Evolutionary conservation across 2,797 vertebrate genomes (phyloP), one percentile per base, ranked within the genome.

Genomic region (Artibeus jamaicensis): DNA sequence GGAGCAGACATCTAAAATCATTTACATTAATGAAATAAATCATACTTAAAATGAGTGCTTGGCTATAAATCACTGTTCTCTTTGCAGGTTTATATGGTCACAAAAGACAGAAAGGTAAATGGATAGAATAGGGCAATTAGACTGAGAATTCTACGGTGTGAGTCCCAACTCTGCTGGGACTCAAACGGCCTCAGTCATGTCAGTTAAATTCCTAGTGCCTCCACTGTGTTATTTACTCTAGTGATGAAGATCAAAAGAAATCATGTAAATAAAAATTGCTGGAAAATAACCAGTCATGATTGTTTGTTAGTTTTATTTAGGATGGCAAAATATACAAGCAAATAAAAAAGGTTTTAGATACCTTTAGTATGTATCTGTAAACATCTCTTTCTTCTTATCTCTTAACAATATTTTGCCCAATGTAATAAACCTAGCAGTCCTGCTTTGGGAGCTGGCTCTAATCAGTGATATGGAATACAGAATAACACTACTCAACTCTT

Each of bases 21-120:
- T 81, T 94, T 79, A 71, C 18, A 22, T 26, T 48, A 78, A 68
- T 93, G 81, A 93, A 94, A 77, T 97, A 93, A 91, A 93, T 94
- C 44, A 57, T 34, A 89, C 37, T 42, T 39, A 93, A 77, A 83
- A 86, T 70, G 53, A 91, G 86, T 65, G 8, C 4, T 50, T 39
- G 65, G 7, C 39, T 83, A 11, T 79, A 78, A 86, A 95, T 93
- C 48, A 70, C 77, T n/a, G 22, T 18, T 81, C 57, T 89, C 26
- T 53, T 74, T 76, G 44, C 21, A 73, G 11, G 39, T 48, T 87
- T 91, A 14, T 91, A 57, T 32, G 8, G 9, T 74, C 22, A 24
- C 62, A 32, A 53, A 74, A 92, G 77, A 82, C 59, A 95, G 34
- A 15, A 42, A 89, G 65, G 24, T 68, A 19, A 11, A 29, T 81